Conservation (phyloP, 1,140 invertebrate genomes). For the Spodoptera frugiperda region DNA sequence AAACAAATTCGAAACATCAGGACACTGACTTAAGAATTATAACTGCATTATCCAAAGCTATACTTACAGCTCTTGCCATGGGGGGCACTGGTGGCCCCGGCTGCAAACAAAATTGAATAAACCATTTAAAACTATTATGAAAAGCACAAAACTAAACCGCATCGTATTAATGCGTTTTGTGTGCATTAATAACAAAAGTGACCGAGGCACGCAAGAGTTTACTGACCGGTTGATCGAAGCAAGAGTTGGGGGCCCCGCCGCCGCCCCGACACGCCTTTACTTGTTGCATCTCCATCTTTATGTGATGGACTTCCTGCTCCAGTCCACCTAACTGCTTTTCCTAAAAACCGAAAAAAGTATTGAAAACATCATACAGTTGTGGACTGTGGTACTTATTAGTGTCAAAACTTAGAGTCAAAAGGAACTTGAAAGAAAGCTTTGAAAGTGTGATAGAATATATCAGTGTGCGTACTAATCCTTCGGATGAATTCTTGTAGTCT, state of each 20-base stretch:
- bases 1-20: conserved; percentile 46
- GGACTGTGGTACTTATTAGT: neutral
- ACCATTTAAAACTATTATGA: neutral
- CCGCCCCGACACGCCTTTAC: conserved; percentile 67
- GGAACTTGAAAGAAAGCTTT: too few species aligned
- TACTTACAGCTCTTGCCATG: conserved; percentile 71
- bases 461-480: conserved; percentile 63
- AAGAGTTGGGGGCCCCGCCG: conserved; percentile 62
- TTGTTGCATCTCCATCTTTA: conserved; percentile 67
- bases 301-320: conserved; percentile 66
- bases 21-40: too few species aligned
- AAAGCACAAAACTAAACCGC: neutral
- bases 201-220: neutral
- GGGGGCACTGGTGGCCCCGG: conserved; percentile 69
- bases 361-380: neutral
- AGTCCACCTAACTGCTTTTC: conserved; percentile 69
- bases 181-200: too few species aligned
- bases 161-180: neutral
- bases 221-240: conserved; percentile 68
- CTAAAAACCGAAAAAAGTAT: conserved; percentile 53
- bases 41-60: neutral
- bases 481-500: conserved; percentile 65
- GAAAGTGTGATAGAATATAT: too few species aligned
- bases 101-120: conserved; percentile 55
- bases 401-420: neutral